phyloP scores from a whole-genome alignment of 2,888 invertebrate genomes.

The Alloscopus bannaensis region DNA sequence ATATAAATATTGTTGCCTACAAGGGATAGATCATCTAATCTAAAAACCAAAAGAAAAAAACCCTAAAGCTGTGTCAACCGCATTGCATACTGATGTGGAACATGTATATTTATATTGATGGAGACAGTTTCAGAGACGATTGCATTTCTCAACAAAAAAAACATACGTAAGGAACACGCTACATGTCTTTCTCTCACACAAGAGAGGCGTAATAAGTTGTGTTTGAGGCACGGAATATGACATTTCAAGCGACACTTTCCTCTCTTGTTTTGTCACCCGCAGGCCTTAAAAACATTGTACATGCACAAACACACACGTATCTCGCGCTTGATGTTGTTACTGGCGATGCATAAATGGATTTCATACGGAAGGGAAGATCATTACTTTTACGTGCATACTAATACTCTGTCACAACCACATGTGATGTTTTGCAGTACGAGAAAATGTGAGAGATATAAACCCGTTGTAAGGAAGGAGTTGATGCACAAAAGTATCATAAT shows the following conservation, averaged over 20 bases:
- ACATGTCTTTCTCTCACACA: slow-evolving; percentile 24
- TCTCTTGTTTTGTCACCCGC: slow-evolving; percentile 73
- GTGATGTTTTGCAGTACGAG: too few species aligned
- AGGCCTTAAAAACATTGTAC: slow-evolving; percentile 63
- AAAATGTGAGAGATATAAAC: too few species aligned
- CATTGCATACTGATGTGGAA: slow-evolving; percentile 38
- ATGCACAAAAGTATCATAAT: too few species aligned
- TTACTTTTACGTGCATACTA: too few species aligned
- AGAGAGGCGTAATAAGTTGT: too few species aligned
- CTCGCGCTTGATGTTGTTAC: too few species aligned
- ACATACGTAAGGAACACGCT: background rate
- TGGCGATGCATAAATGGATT: too few species aligned
- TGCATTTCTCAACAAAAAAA: slow-evolving; percentile 32
- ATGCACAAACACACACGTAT: too few species aligned
- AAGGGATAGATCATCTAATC: slow-evolving; percentile 53
- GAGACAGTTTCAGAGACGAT: slow-evolving; percentile 50
- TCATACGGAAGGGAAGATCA: too few species aligned
- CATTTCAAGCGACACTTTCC: slow-evolving; percentile 72
- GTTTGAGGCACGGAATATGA: slow-evolving; percentile 62
- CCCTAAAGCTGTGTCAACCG: slow-evolving; percentile 46
- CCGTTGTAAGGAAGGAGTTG: too few species aligned
- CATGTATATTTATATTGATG: slow-evolving; percentile 33
- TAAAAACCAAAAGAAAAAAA: slow-evolving; percentile 34
- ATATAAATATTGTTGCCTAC: too few species aligned
- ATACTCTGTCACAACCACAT: too few species aligned